Evolutionary conservation across 2,797 vertebrate genomes (phyloP), one percentile per base, ranked within the genome.

Genomic region (Pygocentrus nattereri): DNA sequence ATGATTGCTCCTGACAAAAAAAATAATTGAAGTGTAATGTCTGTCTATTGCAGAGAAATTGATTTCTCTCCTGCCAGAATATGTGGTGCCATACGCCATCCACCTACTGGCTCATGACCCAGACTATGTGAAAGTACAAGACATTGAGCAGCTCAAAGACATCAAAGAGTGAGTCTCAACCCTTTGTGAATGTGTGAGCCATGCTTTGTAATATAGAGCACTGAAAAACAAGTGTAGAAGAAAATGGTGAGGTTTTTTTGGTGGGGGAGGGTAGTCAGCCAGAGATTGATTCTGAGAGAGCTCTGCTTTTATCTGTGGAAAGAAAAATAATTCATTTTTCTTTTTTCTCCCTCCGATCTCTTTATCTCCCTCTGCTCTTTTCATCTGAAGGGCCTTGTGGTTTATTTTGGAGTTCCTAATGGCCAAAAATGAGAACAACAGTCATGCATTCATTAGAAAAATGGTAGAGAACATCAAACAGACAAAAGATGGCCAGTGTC

Each of bases 391-490:
- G 88, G 97, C 97, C 86, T 93, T 99, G 69, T 99, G 98, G 98
- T 99, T 99, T 79, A 96, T 99, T 88, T 90, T 99, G 79, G 98
- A 99, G 93, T 98, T 99, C 86, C 87, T 99, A 86, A 99, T 99
- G 98, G 94, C 97, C 87, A 99, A 99, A 94, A 99, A 98, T 84
- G 98, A 99, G 93, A 99, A 99, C 92, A 99, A 99, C 90, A 99
- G 98, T 84, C 98, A 99, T 10, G 98, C 98, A 0, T 99, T 99
- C 91, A 99, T 99, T 49, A 95, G 97, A 87, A 99, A 98, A 92
- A 99, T 99, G 98, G 97, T 99, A 88, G 98, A 99, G 94, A 98
- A 99, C 86, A 99, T 99, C 82, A 99, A 99, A 87, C 97, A 99
- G 92, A 98, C 97, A 1, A 99, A 98, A 92, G 97, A 99, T 83